Evolutionary conservation across 2,797 vertebrate species (phyloP).

Genomic region (Clarias laeviceps): DNA sequence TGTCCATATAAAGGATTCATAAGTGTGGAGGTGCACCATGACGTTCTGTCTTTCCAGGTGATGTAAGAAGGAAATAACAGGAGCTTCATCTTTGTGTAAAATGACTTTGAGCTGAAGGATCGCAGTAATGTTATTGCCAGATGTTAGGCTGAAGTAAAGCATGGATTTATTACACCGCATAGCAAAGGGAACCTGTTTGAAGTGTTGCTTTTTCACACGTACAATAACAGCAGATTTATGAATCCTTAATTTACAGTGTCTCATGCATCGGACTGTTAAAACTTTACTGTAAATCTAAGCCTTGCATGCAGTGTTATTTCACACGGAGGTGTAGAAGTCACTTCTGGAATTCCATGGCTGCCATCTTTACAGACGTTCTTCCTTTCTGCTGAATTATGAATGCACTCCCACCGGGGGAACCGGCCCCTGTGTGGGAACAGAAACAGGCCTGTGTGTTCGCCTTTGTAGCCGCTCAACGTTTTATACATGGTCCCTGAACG

Average conservation of each 20-base stretch:
- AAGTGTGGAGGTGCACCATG: no score
- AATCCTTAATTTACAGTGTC: neutral
- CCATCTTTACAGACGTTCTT: conserved; percentile 8
- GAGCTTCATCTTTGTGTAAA: neutral
- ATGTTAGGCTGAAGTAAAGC: conserved; percentile 11
- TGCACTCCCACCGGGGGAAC: neutral
- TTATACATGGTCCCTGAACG: conserved; percentile 24
- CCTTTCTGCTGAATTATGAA: conserved; percentile 2
- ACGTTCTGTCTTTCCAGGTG: neutral
- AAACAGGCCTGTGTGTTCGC: conserved; percentile 12
- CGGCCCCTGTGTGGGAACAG: neutral
- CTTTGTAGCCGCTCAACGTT: neutral
- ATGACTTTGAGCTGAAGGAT: neutral
- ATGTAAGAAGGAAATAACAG: neutral
- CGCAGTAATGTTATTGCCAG: conserved; percentile 15
- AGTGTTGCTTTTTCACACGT: neutral
- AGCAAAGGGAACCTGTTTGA: neutral
- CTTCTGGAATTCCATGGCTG: conserved; percentile 17
- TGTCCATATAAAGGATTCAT: neutral
- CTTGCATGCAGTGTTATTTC: neutral
- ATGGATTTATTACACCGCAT: neutral
- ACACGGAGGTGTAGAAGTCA: neutral
- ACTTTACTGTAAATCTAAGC: neutral
- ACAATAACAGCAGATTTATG: neutral
- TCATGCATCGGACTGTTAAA: neutral